Conservation (phyloP, 2,888 invertebrate genomes). For the Amphipoea lucens region DNA sequence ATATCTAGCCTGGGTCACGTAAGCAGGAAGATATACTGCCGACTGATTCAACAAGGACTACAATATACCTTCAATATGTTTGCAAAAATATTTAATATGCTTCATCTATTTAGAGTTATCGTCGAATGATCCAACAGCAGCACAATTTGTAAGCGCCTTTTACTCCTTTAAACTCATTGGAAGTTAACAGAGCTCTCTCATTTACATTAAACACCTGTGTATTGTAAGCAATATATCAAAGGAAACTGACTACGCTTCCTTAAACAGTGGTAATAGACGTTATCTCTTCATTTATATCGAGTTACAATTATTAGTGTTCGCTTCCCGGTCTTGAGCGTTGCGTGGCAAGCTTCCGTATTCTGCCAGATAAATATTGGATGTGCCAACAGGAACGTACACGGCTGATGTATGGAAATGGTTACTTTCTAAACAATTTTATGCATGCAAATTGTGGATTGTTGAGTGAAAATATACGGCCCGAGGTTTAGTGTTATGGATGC, state of each 20-base stretch:
- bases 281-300: slow-evolving; percentile 86
- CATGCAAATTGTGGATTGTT: slow-evolving; percentile 68
- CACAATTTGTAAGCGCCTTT: slow-evolving; percentile 39
- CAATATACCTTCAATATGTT: background rate
- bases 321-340: slow-evolving; percentile 79
- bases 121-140: slow-evolving; percentile 14
- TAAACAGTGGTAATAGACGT: slow-evolving; percentile 81
- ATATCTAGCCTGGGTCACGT: background rate
- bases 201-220: slow-evolving; percentile 68
- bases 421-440: slow-evolving; percentile 69
- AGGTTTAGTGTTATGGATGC: slow-evolving; percentile 53
- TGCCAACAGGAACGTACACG: slow-evolving; percentile 69
- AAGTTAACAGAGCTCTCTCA: slow-evolving; percentile 58
- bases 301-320: slow-evolving; percentile 84
- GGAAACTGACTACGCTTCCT: slow-evolving; percentile 81
- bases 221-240: slow-evolving; percentile 73
- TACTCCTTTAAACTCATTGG: slow-evolving; percentile 42
- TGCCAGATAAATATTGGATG: slow-evolving; percentile 73
- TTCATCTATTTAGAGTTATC: slow-evolving; percentile 12
- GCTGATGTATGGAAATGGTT: slow-evolving; percentile 66
- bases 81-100: background rate
- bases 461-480: slow-evolving; percentile 55
- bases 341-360: slow-evolving; percentile 79
- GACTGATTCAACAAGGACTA: background rate
- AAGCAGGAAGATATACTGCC: background rate